Evolutionary conservation across 2,888 invertebrate species (phyloP).

Genomic region (Hirudinaria manillensis): DNA sequence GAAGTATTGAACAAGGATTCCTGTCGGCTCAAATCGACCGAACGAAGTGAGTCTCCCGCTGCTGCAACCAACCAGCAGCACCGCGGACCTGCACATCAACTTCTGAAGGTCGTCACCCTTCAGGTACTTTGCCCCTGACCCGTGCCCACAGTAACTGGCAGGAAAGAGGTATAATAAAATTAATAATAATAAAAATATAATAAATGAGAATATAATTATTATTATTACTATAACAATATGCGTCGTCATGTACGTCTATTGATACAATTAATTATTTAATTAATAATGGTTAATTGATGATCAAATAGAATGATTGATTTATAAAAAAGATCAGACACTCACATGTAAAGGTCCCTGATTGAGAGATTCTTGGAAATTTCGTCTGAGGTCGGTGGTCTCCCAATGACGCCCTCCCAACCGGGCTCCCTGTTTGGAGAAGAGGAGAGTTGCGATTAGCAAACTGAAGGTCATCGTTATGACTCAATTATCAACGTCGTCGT

Average conservation of each 20-base stretch:
- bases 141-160: conserved; percentile 73
- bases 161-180: too few relatives aligned
- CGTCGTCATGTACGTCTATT: too few relatives aligned
- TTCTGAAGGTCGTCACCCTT: conserved; percentile 60
- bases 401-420: conserved; percentile 62
- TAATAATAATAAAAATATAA: not conserved
- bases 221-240: too few relatives aligned
- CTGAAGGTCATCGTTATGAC: not conserved
- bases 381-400: conserved; percentile 59
- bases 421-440: not conserved
- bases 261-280: too few relatives aligned
- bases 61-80: conserved; percentile 68
- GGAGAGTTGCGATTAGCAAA: too few relatives aligned
- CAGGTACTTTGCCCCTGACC: conserved; percentile 66
- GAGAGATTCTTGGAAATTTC: conserved; percentile 60
- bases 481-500: not conserved
- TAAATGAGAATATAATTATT: too few relatives aligned
- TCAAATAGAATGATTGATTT: too few relatives aligned
- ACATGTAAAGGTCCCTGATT: conserved; percentile 65
- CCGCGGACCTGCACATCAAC: conserved; percentile 58
- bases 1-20: conserved; percentile 63
- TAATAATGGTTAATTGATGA: too few relatives aligned
- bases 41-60: conserved; percentile 60
- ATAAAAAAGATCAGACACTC: too few relatives aligned
- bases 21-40: conserved; percentile 61